Evolutionary conservation across 2,888 invertebrate species (phyloP).

Genomic region (Xestobium rufovillosum): DNA sequence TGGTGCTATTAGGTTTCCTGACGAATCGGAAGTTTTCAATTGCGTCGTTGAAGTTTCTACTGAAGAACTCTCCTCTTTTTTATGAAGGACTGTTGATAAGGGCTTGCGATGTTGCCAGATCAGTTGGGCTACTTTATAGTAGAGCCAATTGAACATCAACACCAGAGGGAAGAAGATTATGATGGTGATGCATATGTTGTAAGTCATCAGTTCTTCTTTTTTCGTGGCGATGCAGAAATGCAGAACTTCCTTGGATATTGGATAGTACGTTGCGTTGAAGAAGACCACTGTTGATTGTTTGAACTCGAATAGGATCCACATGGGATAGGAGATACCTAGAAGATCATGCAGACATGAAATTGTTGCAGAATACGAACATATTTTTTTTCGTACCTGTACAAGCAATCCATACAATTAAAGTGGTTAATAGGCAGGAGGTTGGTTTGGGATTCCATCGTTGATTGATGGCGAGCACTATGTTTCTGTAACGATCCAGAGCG

Average conservation of each 20-base stretch:
- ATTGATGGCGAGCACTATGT: slow-evolving; percentile 42
- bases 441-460: slow-evolving; percentile 44
- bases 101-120: slow-evolving; percentile 46
- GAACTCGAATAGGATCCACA: slow-evolving; percentile 38
- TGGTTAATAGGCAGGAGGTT: slow-evolving; percentile 34
- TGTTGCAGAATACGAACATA: background rate
- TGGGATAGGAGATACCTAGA: slow-evolving; percentile 41
- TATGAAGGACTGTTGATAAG: slow-evolving; percentile 19
- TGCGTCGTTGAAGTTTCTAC: slow-evolving; percentile 27
- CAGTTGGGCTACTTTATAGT: slow-evolving; percentile 46
- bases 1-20: background rate
- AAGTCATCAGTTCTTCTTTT: slow-evolving; percentile 28
- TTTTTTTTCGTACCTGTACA: slow-evolving; percentile 33
- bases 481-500: slow-evolving; percentile 50
- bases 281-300: slow-evolving; percentile 30
- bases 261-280: slow-evolving; percentile 20
- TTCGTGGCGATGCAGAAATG: slow-evolving; percentile 29
- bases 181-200: slow-evolving; percentile 31
- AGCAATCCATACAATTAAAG: slow-evolving; percentile 39
- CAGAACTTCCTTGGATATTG: slow-evolving; percentile 26
- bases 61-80: slow-evolving; percentile 21
- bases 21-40: slow-evolving; percentile 24
- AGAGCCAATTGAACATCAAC: slow-evolving; percentile 46
- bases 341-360: slow-evolving; percentile 14
- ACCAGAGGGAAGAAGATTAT: slow-evolving; percentile 46